Evolutionary conservation across 2,888 invertebrate genomes (phyloP), one percentile per base, ranked within the genome.

Genomic region (Operophtera brumata): DNA sequence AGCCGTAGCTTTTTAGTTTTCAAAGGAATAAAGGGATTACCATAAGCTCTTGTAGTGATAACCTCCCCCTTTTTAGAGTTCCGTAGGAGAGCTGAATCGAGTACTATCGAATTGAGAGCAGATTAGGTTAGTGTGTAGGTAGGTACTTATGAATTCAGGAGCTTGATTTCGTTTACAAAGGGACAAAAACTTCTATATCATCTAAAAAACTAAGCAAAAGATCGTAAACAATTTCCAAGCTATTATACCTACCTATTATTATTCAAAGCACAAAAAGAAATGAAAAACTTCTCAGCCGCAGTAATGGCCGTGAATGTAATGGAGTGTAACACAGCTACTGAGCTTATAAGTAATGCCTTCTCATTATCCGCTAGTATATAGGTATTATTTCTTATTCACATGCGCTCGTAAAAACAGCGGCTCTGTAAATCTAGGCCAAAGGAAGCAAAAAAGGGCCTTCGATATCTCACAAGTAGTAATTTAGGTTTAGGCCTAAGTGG

Each of bases 381-480:
- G 40, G 44, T 25, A 40, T 28, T 46, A 42, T 55, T 52, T 52
- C 50, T 59, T 57, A 54, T 48, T 56, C 57, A 57, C 48, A 54
- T 52, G 47, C 28, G 59, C 43, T 46, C 44, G 45, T 56, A 60
- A 59, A 62, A 60, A 54, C 56, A 45, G 47, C 47, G 36, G 47
- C 49, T 50, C 35, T 36, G 52, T 58, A 62, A 62, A 58, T 60
- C 45, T 51, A 53, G 50, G 51, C 30, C 41, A 49, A 54, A 45
- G 46, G 53, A 57, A 46, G 57, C 56, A 62, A 60, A 60, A 62
- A 62, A 34, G n/a, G 54, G 59, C 36, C 41, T 35, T 57, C 54
- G 36, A 59, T 60, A 56, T 62, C 56, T 59, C 57, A 55, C 50
- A 26, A 47, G 54, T 42, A 50, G 58, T 62, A 49, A 59, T 55